Evolutionary conservation across 2,888 invertebrate species (phyloP).

Genomic region (Dioctria rufipes): DNA sequence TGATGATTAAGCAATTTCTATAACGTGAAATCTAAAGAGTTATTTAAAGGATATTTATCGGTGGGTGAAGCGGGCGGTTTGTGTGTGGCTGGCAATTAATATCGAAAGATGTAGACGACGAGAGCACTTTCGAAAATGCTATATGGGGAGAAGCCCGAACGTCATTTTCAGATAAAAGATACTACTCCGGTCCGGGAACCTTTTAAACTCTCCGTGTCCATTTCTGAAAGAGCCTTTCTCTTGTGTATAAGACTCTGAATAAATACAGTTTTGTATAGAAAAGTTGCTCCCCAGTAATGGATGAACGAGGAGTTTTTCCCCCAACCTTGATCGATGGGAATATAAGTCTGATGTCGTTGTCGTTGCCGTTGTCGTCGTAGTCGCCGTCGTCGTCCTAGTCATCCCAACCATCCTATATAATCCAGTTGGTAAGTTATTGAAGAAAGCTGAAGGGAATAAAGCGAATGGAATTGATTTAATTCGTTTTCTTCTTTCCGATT

Average conservation of each 20-base stretch:
- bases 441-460: constrained; percentile 47
- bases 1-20: constrained; percentile 42
- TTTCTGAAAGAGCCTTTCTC: constrained; percentile 7
- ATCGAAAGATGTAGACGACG: background rate
- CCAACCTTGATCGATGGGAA: background rate
- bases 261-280: constrained; percentile 29
- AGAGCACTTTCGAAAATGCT: background rate
- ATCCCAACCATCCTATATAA: background rate
- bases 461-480: constrained; percentile 49
- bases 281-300: constrained; percentile 28
- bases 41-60: constrained; percentile 6
- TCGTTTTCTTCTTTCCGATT: constrained; percentile 27
- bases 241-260: background rate
- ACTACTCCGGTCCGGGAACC: background rate
- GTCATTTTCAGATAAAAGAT: constrained; percentile 18
- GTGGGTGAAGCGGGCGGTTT: background rate
- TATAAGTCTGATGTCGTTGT: constrained; percentile 14
- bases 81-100: constrained; percentile 30
- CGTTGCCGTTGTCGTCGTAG: too few relatives aligned
- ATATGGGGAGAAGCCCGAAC: background rate
- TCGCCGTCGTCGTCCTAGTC: too few relatives aligned
- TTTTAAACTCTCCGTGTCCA: constrained; percentile 5
- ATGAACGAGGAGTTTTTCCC: constrained; percentile 26
- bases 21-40: background rate
- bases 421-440: constrained; percentile 18